A percentile compares a stretch with the other conserved stretches of the same genome.
Evolutionary conservation across 1,140 invertebrate species (phyloP).

Genomic region (Agrilus planipennis): DNA sequence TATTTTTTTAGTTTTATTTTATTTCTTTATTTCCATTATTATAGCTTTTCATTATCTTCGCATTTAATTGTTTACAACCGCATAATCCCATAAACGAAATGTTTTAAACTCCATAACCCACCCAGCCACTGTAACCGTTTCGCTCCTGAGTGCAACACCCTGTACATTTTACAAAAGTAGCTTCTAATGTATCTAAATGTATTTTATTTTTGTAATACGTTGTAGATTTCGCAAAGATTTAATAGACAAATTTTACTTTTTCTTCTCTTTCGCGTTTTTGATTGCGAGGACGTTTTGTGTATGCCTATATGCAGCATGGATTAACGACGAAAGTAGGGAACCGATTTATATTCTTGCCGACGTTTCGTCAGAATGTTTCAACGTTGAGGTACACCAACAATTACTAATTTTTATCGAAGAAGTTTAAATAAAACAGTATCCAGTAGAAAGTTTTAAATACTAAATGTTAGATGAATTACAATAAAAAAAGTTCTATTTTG

Average conservation of each 20-base stretch:
- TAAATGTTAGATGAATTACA: too few relatives aligned
- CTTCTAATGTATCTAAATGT: too few relatives aligned
- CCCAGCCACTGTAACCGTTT: too few relatives aligned
- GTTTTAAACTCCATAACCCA: background rate
- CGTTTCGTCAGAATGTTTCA: slow-evolving; percentile 43
- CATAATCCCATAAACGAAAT: slow-evolving; percentile 1
- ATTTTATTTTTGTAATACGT: background rate
- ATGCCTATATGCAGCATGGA: slow-evolving; percentile 44
- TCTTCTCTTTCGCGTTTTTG: slow-evolving; percentile 48
- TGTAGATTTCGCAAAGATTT: background rate
- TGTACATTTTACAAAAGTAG: too few relatives aligned
- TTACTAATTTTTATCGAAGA: too few relatives aligned
- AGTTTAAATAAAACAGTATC: too few relatives aligned
- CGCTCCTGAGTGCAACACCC: too few relatives aligned
- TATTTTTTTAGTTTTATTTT: too few relatives aligned
- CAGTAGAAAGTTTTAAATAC: too few relatives aligned
- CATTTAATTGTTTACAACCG: background rate
- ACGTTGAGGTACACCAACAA: slow-evolving; percentile 46
- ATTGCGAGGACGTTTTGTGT: slow-evolving; percentile 44
- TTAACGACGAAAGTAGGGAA: slow-evolving; percentile 48
- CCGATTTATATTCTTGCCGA: slow-evolving; percentile 41
- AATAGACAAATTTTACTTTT: slow-evolving; percentile 38
- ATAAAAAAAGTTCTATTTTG: too few relatives aligned
- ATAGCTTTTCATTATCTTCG: too few relatives aligned
- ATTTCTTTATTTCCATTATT: too few relatives aligned